phyloP scores from a whole-genome alignment of 2,888 invertebrate species.

The Amphiduros pacificus region DNA sequence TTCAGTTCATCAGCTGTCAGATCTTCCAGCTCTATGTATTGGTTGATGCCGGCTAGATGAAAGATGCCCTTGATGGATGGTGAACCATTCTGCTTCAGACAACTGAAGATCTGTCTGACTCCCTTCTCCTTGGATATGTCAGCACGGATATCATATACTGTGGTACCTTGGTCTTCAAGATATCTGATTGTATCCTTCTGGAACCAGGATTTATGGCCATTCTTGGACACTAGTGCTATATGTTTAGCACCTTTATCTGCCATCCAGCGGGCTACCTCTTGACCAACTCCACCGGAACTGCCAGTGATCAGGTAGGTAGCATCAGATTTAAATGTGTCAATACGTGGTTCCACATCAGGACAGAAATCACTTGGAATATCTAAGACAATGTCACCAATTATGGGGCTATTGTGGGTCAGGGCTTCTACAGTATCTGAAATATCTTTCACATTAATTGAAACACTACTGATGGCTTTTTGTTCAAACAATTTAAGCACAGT shows the following conservation, averaged over 20 bases:
- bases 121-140: constrained; percentile 4
- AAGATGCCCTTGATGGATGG: constrained; percentile 3
- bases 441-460: too few species aligned
- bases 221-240: background rate
- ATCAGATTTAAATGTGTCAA: background rate
- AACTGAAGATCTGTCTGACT: background rate
- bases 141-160: background rate
- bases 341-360: constrained; percentile 5
- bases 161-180: constrained; percentile 1
- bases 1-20: background rate
- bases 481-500: too few species aligned
- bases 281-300: constrained; percentile 1
- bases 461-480: too few species aligned
- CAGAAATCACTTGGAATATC: background rate
- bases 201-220: background rate
- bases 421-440: too few species aligned
- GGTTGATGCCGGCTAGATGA: background rate
- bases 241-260: constrained; percentile 6
- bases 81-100: background rate
- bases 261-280: constrained; percentile 12
- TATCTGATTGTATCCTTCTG: background rate
- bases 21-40: background rate
- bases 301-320: constrained; percentile 9
- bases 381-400: constrained; percentile 13
- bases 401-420: too few species aligned